These are phyloP conservation scores for Ochotona curzoniae DNA, from an alignment of 2,113 vertebrate species.

Conservation along the genomic window DNA sequence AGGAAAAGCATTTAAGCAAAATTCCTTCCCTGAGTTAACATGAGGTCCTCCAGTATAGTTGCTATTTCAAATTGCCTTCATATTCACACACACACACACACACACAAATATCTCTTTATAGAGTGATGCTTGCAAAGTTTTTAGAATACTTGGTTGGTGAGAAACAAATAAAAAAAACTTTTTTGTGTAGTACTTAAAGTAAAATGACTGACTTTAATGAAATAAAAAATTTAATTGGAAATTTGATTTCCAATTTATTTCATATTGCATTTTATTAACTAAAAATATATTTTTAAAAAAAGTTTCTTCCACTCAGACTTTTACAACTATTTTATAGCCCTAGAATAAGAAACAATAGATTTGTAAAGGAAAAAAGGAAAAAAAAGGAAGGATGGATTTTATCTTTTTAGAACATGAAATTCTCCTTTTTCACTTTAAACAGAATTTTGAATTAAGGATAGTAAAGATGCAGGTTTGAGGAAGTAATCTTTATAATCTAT, in stretches of 20 bases:
- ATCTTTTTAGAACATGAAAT: neutral
- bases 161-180: neutral
- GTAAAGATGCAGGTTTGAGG: neutral
- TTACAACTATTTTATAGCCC: neutral
- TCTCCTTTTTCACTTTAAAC: neutral
- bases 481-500: neutral
- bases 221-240: neutral
- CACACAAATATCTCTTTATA: neutral
- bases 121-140: neutral
- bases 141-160: slow-evolving; percentile 3
- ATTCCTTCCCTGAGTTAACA: neutral
- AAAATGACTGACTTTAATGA: neutral
- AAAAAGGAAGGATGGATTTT: too few species aligned
- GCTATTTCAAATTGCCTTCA: neutral
- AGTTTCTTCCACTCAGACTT: neutral
- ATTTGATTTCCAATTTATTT: neutral
- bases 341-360: neutral
- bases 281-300: neutral
- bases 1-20: neutral
- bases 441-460: neutral
- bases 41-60: neutral
- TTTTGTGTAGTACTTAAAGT: slow-evolving; percentile 10
- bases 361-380: too few species aligned
- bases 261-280: neutral
- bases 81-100: neutral